Conservation (phyloP, 2,113 vertebrate genomes). For the Pelvicachromis taeniatus region DNA sequence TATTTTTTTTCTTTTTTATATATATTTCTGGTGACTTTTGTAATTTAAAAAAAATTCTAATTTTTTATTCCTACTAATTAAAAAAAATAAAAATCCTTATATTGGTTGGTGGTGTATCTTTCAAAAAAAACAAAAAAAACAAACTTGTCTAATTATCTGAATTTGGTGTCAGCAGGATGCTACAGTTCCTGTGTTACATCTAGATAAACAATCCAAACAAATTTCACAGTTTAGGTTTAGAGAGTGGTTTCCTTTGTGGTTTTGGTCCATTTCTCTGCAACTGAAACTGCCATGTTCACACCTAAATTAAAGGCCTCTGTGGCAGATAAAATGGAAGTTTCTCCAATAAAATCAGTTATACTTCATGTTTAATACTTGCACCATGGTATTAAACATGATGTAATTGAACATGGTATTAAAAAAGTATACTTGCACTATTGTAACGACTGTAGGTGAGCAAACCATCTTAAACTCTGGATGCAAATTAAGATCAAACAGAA, state of each 20-base stretch:
- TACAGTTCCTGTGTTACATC: not conserved
- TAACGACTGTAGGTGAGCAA: not conserved
- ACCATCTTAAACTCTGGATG: not conserved
- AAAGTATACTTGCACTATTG: not conserved
- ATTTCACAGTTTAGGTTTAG: not conserved
- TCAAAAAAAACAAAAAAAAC: too few relatives aligned
- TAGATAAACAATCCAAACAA: not conserved
- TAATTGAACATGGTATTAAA: too few relatives aligned
- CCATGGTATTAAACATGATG: not conserved
- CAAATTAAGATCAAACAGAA: not conserved
- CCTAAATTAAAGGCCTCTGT: not conserved
- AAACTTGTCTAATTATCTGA: not conserved
- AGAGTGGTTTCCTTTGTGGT: not conserved
- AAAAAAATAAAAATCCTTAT: not conserved
- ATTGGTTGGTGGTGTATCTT: not conserved
- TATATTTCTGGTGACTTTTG: not conserved
- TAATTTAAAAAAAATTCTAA: not conserved
- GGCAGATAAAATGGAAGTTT: not conserved
- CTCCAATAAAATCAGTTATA: not conserved
- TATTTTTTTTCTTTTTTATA: not conserved
- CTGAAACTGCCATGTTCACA: not conserved
- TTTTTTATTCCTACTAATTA: not conserved
- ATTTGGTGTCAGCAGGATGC: not conserved
- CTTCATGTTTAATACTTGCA: not conserved
- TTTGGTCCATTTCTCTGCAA: not conserved